A percentile compares a stretch with the other conserved stretches of the same genome.
Conservation (phyloP, 2,888 invertebrate species). For the Heteromyza rotundicornis region DNA sequence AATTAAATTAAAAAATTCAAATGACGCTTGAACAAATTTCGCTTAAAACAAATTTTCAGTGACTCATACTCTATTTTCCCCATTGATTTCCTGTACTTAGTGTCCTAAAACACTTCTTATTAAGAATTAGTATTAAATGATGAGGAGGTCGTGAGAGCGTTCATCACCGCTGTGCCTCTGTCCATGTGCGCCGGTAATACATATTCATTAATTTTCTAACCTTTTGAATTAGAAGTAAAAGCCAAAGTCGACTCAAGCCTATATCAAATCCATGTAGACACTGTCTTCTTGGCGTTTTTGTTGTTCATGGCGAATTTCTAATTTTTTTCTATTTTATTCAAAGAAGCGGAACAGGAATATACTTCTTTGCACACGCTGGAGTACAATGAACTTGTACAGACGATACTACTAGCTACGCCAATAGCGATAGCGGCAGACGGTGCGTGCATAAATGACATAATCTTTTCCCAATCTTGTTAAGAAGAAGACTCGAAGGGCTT, state of each 20-base stretch:
- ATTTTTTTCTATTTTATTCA: constrained; percentile 46
- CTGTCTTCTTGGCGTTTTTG: background rate
- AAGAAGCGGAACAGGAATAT: constrained; percentile 31
- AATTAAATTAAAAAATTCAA: no score
- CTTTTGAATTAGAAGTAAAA: constrained; percentile 2
- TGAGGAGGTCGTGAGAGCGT: no score
- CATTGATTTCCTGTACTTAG: no score
- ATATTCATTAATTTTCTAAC: constrained; percentile 15
- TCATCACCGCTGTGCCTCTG: no score
- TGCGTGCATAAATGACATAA: constrained; percentile 3
- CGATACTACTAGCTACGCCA: no score
- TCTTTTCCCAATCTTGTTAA: background rate
- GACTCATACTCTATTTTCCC: no score
- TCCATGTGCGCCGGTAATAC: no score
- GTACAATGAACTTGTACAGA: constrained; percentile 15
- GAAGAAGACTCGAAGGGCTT: background rate
- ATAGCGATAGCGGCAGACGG: background rate
- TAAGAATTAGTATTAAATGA: no score
- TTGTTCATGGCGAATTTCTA: constrained; percentile 40
- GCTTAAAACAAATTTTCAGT: no score
- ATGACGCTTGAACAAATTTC: no score
- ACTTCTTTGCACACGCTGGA: constrained; percentile 7
- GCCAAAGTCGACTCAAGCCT: background rate
- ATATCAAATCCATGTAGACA: background rate
- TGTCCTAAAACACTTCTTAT: no score